phyloP scores from a whole-genome alignment of 2,888 invertebrate genomes.

The Calameuta pallipes region DNA sequence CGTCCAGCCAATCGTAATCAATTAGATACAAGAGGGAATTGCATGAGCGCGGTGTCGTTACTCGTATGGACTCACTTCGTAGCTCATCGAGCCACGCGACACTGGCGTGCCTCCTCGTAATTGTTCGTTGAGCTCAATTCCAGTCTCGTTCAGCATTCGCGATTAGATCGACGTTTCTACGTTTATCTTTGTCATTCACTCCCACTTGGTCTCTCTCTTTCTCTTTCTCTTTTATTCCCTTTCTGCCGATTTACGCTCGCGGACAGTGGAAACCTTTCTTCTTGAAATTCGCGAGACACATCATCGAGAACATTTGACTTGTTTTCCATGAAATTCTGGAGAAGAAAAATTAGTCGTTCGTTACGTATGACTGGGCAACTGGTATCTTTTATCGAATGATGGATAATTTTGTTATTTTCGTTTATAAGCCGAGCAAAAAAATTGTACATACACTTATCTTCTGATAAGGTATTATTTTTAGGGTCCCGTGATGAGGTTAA shows the following conservation, averaged over 20 bases:
- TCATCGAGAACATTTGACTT: background rate
- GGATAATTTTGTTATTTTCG: too few relatives aligned
- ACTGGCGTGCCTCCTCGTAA: constrained; percentile 36
- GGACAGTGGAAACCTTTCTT: background rate
- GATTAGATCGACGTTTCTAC: constrained; percentile 11
- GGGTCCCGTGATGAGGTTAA: background rate
- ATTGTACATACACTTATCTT: background rate
- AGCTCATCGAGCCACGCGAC: constrained; percentile 30
- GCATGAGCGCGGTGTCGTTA: constrained; percentile 29
- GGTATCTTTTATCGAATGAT: background rate
- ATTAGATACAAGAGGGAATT: constrained; percentile 30
- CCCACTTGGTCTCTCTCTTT: constrained; percentile 12
- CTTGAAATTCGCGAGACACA: background rate
- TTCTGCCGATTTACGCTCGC: background rate
- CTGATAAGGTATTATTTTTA: background rate
- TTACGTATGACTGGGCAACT: background rate
- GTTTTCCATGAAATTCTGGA: background rate
- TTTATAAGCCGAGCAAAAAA: background rate
- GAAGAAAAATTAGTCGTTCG: background rate
- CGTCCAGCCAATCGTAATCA: constrained; percentile 27
- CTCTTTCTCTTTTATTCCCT: background rate
- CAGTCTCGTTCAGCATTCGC: constrained; percentile 25
- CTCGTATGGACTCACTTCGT: constrained; percentile 23
- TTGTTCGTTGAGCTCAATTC: constrained; percentile 53
- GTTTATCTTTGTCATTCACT: constrained; percentile 14